Evolutionary conservation across 1,140 invertebrate species (phyloP).

Genomic region (Littorina saxatilis): DNA sequence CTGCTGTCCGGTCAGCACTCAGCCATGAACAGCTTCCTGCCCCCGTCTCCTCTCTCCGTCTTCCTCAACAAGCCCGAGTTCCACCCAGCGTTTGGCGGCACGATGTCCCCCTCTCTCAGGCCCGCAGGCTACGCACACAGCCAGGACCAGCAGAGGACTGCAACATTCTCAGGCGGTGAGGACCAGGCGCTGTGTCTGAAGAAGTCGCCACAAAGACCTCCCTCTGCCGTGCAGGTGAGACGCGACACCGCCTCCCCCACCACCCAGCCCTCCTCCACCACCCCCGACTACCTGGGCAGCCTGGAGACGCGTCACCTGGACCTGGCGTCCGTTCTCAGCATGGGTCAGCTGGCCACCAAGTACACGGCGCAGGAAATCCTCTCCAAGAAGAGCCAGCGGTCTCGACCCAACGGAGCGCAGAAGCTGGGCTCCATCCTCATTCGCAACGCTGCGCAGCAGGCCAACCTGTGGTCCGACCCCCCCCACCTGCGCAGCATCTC

Average conservation of each 20-base stretch:
- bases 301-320: not conserved
- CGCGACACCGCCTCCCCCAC: constrained; percentile 14
- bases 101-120: not conserved
- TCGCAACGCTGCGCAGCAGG: constrained; percentile 53
- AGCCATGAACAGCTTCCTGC: not conserved
- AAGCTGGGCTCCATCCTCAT: constrained; percentile 51
- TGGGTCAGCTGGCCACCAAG: constrained; percentile 29
- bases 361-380: constrained; percentile 48
- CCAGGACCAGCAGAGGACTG: not conserved
- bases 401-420: constrained; percentile 50
- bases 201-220: constrained; percentile 1
- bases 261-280: constrained; percentile 38
- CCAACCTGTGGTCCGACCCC: constrained; percentile 51
- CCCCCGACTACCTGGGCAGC: not conserved
- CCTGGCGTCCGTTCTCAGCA: constrained; percentile 25
- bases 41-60: not conserved
- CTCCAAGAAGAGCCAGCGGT: constrained; percentile 42
- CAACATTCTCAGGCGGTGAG: not conserved
- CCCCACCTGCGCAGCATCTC: constrained; percentile 51
- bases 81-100: not conserved
- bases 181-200: constrained; percentile 33
- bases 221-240: not conserved
- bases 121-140: not conserved
- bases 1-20: not conserved
- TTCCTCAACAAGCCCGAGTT: constrained; percentile 18